Evolutionary conservation across 2,888 invertebrate genomes (phyloP).

Genomic region (Drosophila melanosoma): DNA sequence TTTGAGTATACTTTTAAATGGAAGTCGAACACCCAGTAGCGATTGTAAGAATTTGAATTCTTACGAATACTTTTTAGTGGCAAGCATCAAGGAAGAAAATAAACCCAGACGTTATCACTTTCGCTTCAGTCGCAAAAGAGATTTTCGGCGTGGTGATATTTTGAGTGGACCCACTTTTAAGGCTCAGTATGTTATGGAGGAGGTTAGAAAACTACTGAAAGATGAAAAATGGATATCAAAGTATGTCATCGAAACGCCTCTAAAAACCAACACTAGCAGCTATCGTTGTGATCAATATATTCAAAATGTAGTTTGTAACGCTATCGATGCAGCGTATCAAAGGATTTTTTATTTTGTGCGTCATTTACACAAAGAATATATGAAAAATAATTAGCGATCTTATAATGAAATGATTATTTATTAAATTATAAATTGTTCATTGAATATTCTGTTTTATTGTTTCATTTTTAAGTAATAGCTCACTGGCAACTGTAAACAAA

Average conservation of each 20-base stretch:
- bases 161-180: neutral
- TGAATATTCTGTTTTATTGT: neutral
- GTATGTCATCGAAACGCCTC: neutral
- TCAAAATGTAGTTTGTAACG: neutral
- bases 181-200: neutral
- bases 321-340: neutral
- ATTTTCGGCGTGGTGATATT: neutral
- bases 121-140: neutral
- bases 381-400: neutral
- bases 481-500: neutral
- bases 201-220: slow-evolving; percentile 1
- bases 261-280: neutral
- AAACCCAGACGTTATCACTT: slow-evolving; percentile 24
- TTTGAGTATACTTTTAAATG: slow-evolving; percentile 26
- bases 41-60: slow-evolving; percentile 15
- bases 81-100: slow-evolving; percentile 4
- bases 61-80: slow-evolving; percentile 1
- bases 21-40: neutral
- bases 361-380: neutral
- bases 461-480: neutral
- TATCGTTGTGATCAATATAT: neutral
- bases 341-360: neutral
- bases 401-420: no score
- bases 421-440: neutral
- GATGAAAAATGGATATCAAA: slow-evolving; percentile 13